Conservation (phyloP, 2,888 invertebrate genomes). For the Oxyteleia sp. region DNA sequence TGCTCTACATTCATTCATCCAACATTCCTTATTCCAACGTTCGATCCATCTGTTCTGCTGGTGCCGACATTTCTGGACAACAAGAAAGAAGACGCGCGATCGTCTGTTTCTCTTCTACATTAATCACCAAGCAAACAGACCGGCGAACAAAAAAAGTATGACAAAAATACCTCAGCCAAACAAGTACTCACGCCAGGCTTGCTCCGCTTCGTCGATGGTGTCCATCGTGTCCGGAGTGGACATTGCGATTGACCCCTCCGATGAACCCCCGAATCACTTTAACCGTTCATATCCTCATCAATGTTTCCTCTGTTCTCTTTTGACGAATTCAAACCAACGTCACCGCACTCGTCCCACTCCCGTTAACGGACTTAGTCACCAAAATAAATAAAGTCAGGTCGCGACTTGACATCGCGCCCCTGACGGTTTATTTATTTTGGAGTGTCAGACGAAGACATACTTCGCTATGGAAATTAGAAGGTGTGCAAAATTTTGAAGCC, state of each 20-base stretch:
- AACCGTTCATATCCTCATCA: constrained; percentile 25
- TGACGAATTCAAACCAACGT: constrained; percentile 20
- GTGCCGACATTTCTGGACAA: too few relatives aligned
- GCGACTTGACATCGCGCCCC: constrained; percentile 17
- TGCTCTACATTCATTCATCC: too few relatives aligned
- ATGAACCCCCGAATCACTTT: constrained; percentile 76
- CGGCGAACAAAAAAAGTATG: not conserved
- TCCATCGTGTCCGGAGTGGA: constrained; percentile 88
- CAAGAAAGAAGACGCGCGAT: too few relatives aligned
- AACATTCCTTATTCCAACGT: too few relatives aligned
- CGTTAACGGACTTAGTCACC: constrained; percentile 26
- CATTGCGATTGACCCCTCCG: constrained; percentile 82
- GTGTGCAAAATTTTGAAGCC: not conserved
- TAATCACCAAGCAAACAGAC: constrained; percentile 1
- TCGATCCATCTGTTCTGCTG: too few relatives aligned
- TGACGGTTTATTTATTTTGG: constrained; percentile 13
- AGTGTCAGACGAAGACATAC: not conserved
- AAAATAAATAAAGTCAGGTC: constrained; percentile 50
- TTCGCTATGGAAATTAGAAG: not conserved
- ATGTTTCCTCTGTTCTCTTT: not conserved
- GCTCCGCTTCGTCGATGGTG: constrained; percentile 91
- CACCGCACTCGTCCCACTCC: constrained; percentile 19
- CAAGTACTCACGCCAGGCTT: constrained; percentile 90
- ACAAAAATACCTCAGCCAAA: constrained; percentile 23
- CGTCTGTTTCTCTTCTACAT: not conserved